A percentile compares a stretch with the other conserved stretches of the same genome.
Conservation (phyloP, 2,797 vertebrate genomes). For the Tenualosa ilisha region DNA sequence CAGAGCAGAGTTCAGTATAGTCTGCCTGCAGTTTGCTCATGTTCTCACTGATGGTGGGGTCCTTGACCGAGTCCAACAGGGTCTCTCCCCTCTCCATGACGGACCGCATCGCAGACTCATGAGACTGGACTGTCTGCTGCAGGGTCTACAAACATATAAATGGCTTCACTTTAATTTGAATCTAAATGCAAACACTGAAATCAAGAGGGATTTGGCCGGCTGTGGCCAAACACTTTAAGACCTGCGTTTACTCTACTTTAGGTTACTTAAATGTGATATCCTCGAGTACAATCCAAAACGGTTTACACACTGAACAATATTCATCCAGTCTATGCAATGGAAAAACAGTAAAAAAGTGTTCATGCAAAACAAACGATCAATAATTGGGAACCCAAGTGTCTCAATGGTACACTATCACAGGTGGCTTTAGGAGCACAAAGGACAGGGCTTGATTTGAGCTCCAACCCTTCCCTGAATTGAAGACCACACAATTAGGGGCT, state of each 20-base stretch:
- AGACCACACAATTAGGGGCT: conserved; percentile 75
- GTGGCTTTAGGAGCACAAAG: not conserved
- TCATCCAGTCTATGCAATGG: conserved; percentile 59
- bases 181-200: not conserved
- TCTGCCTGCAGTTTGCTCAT: conserved; percentile 82
- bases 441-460: not conserved
- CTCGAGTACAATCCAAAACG: not conserved
- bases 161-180: not conserved
- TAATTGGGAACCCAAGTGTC: not conserved
- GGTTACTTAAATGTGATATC: not conserved
- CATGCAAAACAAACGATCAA: not conserved
- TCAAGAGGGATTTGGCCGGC: not conserved
- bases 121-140: conserved; percentile 87
- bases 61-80: conserved; percentile 74
- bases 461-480: not conserved
- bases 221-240: not conserved
- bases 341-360: not conserved
- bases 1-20: conserved; percentile 81
- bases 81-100: conserved; percentile 90
- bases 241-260: not conserved
- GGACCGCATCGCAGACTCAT: conserved; percentile 86
- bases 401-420: not conserved
- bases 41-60: conserved; percentile 82
- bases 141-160: conserved; percentile 74
- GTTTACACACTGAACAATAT: not conserved